Percentiles rank a stretch among this genome's conserved stretches.
Conservation (phyloP, 2,888 invertebrate genomes). For the Eugnorisma glareosa region DNA sequence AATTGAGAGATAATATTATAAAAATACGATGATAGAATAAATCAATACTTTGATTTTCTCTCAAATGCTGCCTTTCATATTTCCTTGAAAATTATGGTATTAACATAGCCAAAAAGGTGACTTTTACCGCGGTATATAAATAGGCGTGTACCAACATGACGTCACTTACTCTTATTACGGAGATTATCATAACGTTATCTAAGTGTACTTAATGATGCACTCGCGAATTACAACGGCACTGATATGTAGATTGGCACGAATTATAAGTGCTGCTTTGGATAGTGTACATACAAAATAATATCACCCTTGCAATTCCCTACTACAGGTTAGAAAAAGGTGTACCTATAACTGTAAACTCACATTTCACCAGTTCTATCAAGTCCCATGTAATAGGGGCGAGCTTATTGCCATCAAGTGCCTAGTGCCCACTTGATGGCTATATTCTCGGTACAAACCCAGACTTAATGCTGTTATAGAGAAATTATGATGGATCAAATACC, state of each 20-base stretch:
- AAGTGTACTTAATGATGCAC: constrained; percentile 55
- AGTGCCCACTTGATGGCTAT: background rate
- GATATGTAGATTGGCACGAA: constrained; percentile 32
- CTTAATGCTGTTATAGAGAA: background rate
- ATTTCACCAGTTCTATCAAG: background rate
- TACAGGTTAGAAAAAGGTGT: background rate
- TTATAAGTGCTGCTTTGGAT: background rate
- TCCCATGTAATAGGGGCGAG: background rate
- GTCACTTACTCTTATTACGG: constrained; percentile 35
- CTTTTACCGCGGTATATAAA: background rate
- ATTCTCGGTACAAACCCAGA: background rate
- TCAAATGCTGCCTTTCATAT: background rate
- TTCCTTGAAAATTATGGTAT: background rate
- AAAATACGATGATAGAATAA: background rate
- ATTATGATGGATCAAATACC: background rate
- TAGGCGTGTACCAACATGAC: constrained; percentile 5
- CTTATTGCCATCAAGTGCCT: background rate
- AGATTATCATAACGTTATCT: constrained; percentile 57
- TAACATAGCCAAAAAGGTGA: background rate
- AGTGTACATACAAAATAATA: background rate
- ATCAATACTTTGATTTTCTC: background rate
- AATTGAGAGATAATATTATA: background rate
- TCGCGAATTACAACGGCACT: constrained; percentile 30
- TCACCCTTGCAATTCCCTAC: background rate
- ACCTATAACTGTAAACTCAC: background rate